These are phyloP conservation scores for Tortricodes alternella DNA, from an alignment of 2,888 invertebrate species.

Conservation along the genomic window DNA sequence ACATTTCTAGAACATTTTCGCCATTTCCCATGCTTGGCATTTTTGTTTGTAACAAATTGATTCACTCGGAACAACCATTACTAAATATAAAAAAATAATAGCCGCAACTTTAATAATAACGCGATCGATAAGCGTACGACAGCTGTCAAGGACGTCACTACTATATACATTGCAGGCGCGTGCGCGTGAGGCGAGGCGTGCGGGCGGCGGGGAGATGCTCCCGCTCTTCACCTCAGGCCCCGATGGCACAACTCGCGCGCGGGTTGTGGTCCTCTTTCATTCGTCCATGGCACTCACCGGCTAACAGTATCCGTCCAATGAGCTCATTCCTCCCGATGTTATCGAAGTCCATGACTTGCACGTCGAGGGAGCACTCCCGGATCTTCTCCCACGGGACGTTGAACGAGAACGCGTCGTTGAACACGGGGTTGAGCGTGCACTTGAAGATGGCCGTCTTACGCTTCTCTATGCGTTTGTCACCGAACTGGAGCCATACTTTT, in stretches of 20 bases:
- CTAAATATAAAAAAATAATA: too few relatives aligned
- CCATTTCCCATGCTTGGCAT: too few relatives aligned
- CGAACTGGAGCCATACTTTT: constrained; percentile 98
- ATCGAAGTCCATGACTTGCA: constrained; percentile 98
- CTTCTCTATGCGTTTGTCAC: constrained; percentile 96
- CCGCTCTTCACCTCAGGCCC: too few relatives aligned
- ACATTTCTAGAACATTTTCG: too few relatives aligned
- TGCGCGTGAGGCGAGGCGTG: too few relatives aligned
- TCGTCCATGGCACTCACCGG: constrained; percentile 84
- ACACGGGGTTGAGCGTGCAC: constrained; percentile 96
- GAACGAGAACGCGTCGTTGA: constrained; percentile 97
- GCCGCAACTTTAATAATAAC: too few relatives aligned
- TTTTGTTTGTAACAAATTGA: too few relatives aligned
- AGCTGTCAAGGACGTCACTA: too few relatives aligned
- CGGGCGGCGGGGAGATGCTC: too few relatives aligned
- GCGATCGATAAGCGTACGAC: too few relatives aligned
- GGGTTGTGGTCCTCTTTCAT: not conserved
- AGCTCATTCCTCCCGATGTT: constrained; percentile 97
- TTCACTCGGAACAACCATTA: too few relatives aligned
- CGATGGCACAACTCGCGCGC: not conserved
- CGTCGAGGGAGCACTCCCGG: constrained; percentile 95
- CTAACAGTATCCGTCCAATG: constrained; percentile 95
- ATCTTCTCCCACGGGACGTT: constrained; percentile 99
- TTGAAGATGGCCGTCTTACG: constrained; percentile 97
- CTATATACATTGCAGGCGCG: too few relatives aligned